phyloP scores from a whole-genome alignment of 2,888 invertebrate species.

The Mesorhabditis spiculigera region DNA sequence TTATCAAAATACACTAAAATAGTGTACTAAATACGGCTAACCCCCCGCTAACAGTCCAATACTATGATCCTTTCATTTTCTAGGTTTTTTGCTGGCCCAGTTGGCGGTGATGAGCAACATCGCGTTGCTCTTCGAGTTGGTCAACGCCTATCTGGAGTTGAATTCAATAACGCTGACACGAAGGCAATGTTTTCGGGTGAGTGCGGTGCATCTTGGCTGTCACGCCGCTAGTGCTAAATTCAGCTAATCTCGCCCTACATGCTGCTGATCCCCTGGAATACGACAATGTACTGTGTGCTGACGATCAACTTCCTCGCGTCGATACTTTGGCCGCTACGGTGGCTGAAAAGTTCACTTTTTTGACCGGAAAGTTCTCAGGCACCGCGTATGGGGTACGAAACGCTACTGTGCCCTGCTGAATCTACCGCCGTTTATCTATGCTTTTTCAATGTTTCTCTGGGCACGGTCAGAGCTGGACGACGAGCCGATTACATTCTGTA shows the following conservation, averaged over 20 bases:
- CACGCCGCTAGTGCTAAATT: background rate
- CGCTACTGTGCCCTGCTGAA: background rate
- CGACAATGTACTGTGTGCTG: background rate
- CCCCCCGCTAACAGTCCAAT: no score
- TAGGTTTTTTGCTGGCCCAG: background rate
- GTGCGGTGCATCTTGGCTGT: background rate
- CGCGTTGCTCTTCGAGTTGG: background rate
- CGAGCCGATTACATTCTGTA: background rate
- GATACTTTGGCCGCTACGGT: background rate
- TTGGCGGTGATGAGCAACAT: background rate
- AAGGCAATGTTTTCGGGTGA: slow-evolving; percentile 1
- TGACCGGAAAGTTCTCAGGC: background rate
- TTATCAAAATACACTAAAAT: no score
- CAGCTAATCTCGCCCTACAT: background rate
- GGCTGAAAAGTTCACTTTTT: no score
- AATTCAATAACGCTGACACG: background rate
- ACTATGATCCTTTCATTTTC: background rate
- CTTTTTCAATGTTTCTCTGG: background rate
- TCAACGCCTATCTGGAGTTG: background rate
- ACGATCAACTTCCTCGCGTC: background rate
- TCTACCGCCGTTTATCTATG: background rate
- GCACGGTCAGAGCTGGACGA: background rate
- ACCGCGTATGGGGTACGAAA: background rate
- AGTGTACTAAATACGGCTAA: no score
- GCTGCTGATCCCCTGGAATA: background rate